These are phyloP conservation scores for Anthophora plumipes DNA, from an alignment of 2,888 invertebrate genomes.

Conservation along the genomic window DNA sequence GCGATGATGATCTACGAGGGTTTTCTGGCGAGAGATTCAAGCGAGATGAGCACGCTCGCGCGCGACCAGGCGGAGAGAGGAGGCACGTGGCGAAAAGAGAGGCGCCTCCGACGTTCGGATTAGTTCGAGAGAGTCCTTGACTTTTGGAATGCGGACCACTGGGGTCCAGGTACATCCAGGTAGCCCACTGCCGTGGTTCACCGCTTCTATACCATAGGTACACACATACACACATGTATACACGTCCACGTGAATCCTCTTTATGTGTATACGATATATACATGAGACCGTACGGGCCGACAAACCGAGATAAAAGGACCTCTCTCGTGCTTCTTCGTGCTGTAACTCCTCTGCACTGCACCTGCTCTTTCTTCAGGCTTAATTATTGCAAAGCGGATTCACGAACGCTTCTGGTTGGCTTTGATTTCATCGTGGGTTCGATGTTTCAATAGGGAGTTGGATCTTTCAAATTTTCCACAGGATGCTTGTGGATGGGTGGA, in stretches of 20 bases:
- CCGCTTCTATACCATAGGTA: constrained; percentile 3
- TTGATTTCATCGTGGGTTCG: constrained; percentile 12
- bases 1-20: constrained; percentile 46
- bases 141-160: constrained; percentile 79
- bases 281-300: background rate
- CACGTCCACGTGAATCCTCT: too few relatives aligned
- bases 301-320: constrained; percentile 63
- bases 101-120: constrained; percentile 67
- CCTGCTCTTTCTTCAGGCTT: constrained; percentile 44
- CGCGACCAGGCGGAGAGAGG: constrained; percentile 16
- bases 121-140: constrained; percentile 77
- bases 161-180: constrained; percentile 69
- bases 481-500: too few relatives aligned
- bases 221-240: too few relatives aligned
- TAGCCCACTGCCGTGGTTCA: constrained; percentile 53
- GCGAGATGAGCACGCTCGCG: background rate
- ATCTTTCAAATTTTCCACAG: too few relatives aligned
- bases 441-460: background rate
- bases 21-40: constrained; percentile 39
- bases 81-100: constrained; percentile 70
- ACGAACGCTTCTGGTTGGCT: background rate
- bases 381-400: constrained; percentile 43
- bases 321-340: constrained; percentile 24
- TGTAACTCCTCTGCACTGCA: constrained; percentile 46
- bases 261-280: too few relatives aligned